A percentile compares a stretch with the other conserved stretches of the same genome.
Evolutionary conservation across 2,888 invertebrate genomes (phyloP).

Genomic region (Archaeoteleia sp.): DNA sequence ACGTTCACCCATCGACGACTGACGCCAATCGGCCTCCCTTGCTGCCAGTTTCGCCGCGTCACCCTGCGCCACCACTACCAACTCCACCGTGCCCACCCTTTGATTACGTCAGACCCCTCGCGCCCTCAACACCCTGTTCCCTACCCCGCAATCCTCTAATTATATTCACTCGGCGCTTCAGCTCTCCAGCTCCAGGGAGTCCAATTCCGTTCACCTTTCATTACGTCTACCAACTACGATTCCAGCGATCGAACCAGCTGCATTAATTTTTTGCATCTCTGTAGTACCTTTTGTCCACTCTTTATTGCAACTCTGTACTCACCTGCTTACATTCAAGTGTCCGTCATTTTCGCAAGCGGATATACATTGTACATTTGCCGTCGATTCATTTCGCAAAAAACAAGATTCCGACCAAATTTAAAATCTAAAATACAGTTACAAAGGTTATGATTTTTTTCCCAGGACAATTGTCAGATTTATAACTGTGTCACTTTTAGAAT

Average conservation of each 20-base stretch:
- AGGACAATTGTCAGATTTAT: too few relatives aligned
- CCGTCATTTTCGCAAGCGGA: too few relatives aligned
- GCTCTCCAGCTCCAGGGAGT: conserved; percentile 68
- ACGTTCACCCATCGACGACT: conserved; percentile 46
- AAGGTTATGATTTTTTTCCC: too few relatives aligned
- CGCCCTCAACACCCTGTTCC: conserved; percentile 51
- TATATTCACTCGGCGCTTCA: conserved; percentile 73
- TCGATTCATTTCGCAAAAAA: too few relatives aligned
- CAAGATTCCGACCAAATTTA: too few relatives aligned
- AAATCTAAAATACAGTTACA: too few relatives aligned
- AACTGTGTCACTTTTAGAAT: too few relatives aligned
- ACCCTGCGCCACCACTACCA: conserved; percentile 50
- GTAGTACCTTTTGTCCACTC: conserved; percentile 18
- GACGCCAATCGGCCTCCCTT: conserved; percentile 56
- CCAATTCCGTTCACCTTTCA: conserved; percentile 75
- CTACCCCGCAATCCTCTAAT: conserved; percentile 73
- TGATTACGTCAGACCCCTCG: conserved; percentile 72
- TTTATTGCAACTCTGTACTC: background rate
- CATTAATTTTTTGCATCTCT: conserved; percentile 55
- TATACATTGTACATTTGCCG: too few relatives aligned
- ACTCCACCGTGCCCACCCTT: conserved; percentile 69
- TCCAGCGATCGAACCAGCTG: conserved; percentile 69
- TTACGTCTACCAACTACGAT: conserved; percentile 71
- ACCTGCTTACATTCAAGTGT: background rate
- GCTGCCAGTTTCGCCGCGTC: conserved; percentile 52